These are phyloP conservation scores for Erethizon dorsatum DNA, from an alignment of 2,797 vertebrate species.

Conservation along the genomic window DNA sequence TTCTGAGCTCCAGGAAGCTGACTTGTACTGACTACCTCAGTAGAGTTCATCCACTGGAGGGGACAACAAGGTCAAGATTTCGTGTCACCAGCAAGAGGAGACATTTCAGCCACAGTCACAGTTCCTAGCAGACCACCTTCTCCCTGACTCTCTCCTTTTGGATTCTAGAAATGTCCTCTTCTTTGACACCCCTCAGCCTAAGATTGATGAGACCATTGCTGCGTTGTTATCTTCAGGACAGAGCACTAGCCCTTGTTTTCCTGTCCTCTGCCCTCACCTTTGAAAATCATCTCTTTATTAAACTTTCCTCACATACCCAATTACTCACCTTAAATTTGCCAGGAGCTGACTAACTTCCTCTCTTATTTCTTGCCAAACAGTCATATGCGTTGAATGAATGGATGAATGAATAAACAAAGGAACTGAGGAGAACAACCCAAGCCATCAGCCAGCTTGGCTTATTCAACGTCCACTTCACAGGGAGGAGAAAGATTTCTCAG, in stretches of 20 bases:
- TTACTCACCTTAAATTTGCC: constrained; percentile 1
- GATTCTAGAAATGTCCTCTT: neutral
- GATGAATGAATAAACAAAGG: neutral
- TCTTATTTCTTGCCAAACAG: neutral
- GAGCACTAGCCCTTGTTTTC: neutral
- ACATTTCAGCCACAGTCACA: neutral
- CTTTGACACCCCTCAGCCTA: neutral
- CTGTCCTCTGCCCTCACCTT: neutral
- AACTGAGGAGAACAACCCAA: neutral
- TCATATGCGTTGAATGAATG: neutral
- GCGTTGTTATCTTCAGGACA: neutral
- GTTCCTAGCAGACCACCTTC: neutral
- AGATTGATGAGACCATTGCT: neutral
- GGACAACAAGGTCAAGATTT: neutral
- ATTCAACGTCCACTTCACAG: neutral
- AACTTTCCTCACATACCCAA: neutral
- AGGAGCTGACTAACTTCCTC: constrained; percentile 35
- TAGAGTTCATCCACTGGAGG: neutral
- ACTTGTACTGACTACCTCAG: neutral
- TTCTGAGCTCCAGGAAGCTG: neutral
- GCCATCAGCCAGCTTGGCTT: neutral
- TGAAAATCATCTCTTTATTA: neutral
- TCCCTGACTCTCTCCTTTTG: neutral
- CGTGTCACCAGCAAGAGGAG: neutral
- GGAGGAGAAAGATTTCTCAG: neutral